Evolutionary conservation across 2,888 invertebrate genomes (phyloP).

Genomic region (Drosophila mayaguana): DNA sequence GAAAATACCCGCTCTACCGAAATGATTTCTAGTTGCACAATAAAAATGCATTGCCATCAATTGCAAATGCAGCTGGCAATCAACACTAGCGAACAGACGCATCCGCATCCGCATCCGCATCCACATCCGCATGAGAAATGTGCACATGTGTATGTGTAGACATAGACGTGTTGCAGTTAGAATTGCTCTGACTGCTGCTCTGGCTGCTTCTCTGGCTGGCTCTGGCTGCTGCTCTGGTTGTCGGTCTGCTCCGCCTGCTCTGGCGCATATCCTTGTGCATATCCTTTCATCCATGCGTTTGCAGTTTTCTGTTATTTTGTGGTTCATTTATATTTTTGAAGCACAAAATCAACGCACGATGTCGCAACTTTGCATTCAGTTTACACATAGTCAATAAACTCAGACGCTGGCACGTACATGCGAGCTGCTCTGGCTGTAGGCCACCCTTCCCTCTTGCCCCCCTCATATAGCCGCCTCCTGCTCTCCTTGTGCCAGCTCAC

Average conservation of each 20-base stretch:
- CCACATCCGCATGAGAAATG: not conserved
- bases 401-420: slow-evolving; percentile 61
- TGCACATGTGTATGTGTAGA: not conserved
- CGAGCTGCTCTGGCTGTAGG: slow-evolving; percentile 24
- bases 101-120: not conserved
- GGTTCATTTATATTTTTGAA: slow-evolving; percentile 67
- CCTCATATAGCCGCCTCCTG: not conserved
- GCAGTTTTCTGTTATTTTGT: slow-evolving; percentile 57
- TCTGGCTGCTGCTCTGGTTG: not conserved
- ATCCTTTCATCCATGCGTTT: slow-evolving; percentile 23
- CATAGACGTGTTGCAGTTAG: slow-evolving; percentile 8
- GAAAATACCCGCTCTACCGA: not conserved
- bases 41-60: slow-evolving; percentile 40
- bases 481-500: not conserved
- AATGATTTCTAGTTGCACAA: slow-evolving; percentile 8
- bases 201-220: not conserved
- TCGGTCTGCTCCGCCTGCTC: no score
- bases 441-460: not conserved
- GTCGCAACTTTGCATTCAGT: slow-evolving; percentile 68
- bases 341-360: slow-evolving; percentile 69
- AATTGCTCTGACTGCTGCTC: not conserved
- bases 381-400: slow-evolving; percentile 65
- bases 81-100: slow-evolving; percentile 17
- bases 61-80: slow-evolving; percentile 39
- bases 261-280: slow-evolving; percentile 12